phyloP scores from a whole-genome alignment of 2,113 vertebrate species.

The Archocentrus centrarchus region DNA sequence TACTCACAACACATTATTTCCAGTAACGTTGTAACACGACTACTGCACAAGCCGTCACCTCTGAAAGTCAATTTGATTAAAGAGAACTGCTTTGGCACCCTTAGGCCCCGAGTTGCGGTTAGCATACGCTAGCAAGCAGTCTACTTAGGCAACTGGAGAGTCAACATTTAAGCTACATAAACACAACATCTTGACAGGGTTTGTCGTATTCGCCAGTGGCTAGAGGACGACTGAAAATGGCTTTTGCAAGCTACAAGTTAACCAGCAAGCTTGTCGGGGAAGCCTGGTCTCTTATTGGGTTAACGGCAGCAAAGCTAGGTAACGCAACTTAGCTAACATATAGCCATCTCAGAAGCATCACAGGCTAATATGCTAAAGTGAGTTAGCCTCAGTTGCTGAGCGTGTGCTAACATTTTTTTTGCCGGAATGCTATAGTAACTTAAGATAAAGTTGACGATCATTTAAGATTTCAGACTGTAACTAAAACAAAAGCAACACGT shows the following conservation, averaged over 20 bases:
- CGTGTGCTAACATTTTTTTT: constrained; percentile 53
- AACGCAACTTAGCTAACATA: constrained; percentile 12
- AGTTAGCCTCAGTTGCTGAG: constrained; percentile 58
- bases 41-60: not conserved
- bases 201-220: not conserved
- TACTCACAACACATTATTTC: constrained; percentile 20
- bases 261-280: not conserved
- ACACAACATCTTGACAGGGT: not conserved
- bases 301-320: constrained; percentile 14
- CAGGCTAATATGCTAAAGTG: constrained; percentile 55
- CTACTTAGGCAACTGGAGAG: constrained; percentile 25
- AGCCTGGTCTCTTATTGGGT: not conserved
- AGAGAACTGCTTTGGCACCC: constrained; percentile 42
- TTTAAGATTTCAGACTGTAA: not conserved
- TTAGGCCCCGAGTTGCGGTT: constrained; percentile 51
- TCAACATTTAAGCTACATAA: constrained; percentile 31
- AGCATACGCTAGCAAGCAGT: constrained; percentile 47
- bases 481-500: not conserved
- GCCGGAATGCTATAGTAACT: constrained; percentile 56
- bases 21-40: not conserved
- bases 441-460: constrained; percentile 55
- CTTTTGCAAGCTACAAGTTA: not conserved
- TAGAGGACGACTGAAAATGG: not conserved
- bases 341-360: constrained; percentile 18
- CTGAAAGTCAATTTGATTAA: not conserved